These are phyloP conservation scores for Romanogobio albipinnatus DNA, from an alignment of 2,113 vertebrate genomes.

Conservation along the genomic window DNA sequence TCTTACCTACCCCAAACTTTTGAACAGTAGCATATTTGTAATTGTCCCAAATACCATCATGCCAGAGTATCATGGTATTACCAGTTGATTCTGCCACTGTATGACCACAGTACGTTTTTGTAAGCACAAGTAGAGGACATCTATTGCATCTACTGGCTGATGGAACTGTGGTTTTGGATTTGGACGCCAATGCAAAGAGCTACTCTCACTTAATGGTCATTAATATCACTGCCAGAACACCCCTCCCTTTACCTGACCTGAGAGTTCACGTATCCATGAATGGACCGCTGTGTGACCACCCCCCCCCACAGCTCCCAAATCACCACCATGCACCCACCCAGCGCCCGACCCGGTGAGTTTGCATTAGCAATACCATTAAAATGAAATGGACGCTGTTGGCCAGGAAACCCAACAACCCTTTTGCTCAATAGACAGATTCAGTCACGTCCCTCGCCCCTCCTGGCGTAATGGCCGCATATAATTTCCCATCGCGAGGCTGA, in stretches of 20 bases:
- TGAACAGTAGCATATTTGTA: neutral
- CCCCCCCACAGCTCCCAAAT: constrained; percentile 33
- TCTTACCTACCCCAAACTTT: neutral
- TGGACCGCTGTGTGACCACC: constrained; percentile 49
- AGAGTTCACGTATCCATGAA: constrained; percentile 47
- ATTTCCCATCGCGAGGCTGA: constrained; percentile 43
- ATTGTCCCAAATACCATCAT: neutral
- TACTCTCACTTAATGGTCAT: constrained; percentile 48
- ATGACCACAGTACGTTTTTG: neutral
- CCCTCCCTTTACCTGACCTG: constrained; percentile 51
- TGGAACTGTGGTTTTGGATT: constrained; percentile 48
- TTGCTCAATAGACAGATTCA: constrained; percentile 56
- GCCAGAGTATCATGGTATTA: neutral
- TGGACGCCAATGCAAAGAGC: constrained; percentile 36
- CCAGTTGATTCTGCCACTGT: neutral
- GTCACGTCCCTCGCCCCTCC: constrained; percentile 45
- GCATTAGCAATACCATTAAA: constrained; percentile 60
- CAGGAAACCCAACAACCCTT: constrained; percentile 52
- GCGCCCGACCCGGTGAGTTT: constrained; percentile 46
- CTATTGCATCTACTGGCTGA: constrained; percentile 39
- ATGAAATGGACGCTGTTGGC: constrained; percentile 57
- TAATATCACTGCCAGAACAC: constrained; percentile 37
- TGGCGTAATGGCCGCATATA: constrained; percentile 53
- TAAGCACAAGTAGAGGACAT: neutral
- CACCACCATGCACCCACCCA: constrained; percentile 38